Conservation (phyloP, 2,888 invertebrate species). For the Parnassius glacialis region DNA sequence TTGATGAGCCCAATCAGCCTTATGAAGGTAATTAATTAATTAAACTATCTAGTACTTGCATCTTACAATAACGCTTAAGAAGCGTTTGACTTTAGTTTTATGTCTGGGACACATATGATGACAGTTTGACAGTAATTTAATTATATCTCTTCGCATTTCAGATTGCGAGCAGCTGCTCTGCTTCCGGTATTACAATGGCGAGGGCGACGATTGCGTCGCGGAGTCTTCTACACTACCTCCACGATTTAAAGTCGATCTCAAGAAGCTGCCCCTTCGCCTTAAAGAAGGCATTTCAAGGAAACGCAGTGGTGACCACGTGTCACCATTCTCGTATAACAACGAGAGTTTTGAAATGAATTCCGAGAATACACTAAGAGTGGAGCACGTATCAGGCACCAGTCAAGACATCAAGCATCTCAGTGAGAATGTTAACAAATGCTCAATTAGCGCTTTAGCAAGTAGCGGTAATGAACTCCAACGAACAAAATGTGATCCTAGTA, state of each 20-base stretch:
- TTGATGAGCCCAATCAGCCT: slow-evolving; percentile 83
- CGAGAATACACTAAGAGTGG: slow-evolving; percentile 62
- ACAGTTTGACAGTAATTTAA: too few relatives aligned
- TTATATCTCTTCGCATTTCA: slow-evolving; percentile 55
- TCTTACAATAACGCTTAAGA: background rate
- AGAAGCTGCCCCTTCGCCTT: slow-evolving; percentile 78
- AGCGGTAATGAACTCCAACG: slow-evolving; percentile 70
- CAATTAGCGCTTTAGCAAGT: slow-evolving; percentile 78
- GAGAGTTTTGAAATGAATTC: slow-evolving; percentile 78
- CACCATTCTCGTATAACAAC: slow-evolving; percentile 74
- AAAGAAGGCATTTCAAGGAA: slow-evolving; percentile 77
- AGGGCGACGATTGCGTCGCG: slow-evolving; percentile 83
- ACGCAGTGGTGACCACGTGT: slow-evolving; percentile 71
- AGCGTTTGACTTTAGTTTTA: background rate
- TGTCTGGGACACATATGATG: too few relatives aligned
- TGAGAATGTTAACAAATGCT: slow-evolving; percentile 78
- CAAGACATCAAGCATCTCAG: slow-evolving; percentile 74
- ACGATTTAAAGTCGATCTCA: slow-evolving; percentile 79
- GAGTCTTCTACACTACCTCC: slow-evolving; percentile 78
- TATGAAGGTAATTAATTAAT: slow-evolving; percentile 77
- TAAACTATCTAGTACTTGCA: slow-evolving; percentile 16
- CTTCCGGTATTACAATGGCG: slow-evolving; percentile 86
- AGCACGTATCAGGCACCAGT: slow-evolving; percentile 65
- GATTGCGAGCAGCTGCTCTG: slow-evolving; percentile 85
- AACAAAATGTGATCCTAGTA: slow-evolving; percentile 74